Evolutionary conservation across 2,113 vertebrate genomes (phyloP).

Genomic region (Phaetusa simplex): DNA sequence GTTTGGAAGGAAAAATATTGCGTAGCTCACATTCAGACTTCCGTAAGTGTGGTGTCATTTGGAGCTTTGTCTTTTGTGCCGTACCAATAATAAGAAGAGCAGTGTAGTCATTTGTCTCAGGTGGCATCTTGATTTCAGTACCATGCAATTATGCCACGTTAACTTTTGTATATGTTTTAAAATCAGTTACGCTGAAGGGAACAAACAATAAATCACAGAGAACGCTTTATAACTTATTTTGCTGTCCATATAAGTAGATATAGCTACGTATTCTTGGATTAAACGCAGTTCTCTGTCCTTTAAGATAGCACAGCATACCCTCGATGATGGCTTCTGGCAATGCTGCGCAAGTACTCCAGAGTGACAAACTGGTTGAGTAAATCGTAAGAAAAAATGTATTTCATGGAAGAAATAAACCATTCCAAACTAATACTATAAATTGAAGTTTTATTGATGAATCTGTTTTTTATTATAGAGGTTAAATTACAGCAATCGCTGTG

Average conservation of each 20-base stretch:
- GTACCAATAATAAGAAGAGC: neutral
- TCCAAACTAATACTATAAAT: conserved; percentile 64
- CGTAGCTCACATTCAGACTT: neutral
- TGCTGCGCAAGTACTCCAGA: neutral
- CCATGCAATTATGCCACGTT: neutral
- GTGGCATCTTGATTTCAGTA: neutral
- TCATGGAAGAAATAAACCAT: conserved; percentile 54
- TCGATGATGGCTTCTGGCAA: neutral
- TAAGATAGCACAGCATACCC: neutral
- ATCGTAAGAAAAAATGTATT: conserved; percentile 52
- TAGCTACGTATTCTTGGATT: neutral
- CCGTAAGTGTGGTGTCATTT: neutral
- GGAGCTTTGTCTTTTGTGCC: neutral
- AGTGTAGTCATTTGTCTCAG: neutral
- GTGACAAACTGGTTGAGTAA: conserved; percentile 40
- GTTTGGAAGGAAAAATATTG: neutral
- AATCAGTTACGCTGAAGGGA: neutral
- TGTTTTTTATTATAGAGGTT: conserved; percentile 59
- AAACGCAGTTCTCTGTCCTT: neutral
- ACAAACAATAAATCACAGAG: neutral
- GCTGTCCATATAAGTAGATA: neutral
- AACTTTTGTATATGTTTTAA: neutral
- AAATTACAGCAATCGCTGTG: conserved; percentile 69
- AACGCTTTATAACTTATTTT: neutral
- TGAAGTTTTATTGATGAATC: conserved; percentile 65